Evolutionary conservation across 64 coral and sea anemone genomes (phyloP), one percentile per base, ranked within the genome.

Genomic region (Trachythela sp.): DNA sequence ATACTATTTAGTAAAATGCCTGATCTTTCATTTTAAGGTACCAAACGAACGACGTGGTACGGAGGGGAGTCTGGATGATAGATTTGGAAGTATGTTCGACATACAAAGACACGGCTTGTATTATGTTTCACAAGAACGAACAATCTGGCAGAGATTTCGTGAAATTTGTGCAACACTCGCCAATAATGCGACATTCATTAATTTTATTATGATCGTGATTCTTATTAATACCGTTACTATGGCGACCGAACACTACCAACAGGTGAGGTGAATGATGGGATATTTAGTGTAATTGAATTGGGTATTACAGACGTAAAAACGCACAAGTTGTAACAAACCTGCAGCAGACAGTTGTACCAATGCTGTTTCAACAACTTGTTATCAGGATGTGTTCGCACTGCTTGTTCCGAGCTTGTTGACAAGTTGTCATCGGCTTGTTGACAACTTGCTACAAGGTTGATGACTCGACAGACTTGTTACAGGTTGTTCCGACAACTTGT

Each of bases 151-250:
- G 9, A 30, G 37, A 80, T 80, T 35, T 80, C 34, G 30, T 9
- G 33, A 36, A 37, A 80, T 80, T 37, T 80, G 75, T 80, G 75
- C 33, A 9, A 35, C 8, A 9, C 4, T 80, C 37, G 34, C 75
- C 9, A 80, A 80, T 39, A 80, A 39, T 22, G 32, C 75, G 9
- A 80, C 17, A 34, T 80, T 80, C 75, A 80, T 80, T 37, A 80
- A 80, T 39, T 80, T 80, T 18, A 80, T 80, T 29, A 80, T 80
- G 75, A 37, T 80, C 30, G 75, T 80, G 32, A 80, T 80, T 80
- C 4, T 80, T 13, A 17, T 80, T 9, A 80, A 80, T 39, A 80
- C 75, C 8, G 31, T 80, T 37, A 80, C 38, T 1, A 80, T 80
- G 75, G 75, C 33, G 1, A 80, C 75, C 10, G 75, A 80, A 80